Percentiles rank a stretch among this genome's conserved stretches.
These are phyloP conservation scores for Eilema sororculum DNA, from an alignment of 2,888 invertebrate species.

Conservation along the genomic window DNA sequence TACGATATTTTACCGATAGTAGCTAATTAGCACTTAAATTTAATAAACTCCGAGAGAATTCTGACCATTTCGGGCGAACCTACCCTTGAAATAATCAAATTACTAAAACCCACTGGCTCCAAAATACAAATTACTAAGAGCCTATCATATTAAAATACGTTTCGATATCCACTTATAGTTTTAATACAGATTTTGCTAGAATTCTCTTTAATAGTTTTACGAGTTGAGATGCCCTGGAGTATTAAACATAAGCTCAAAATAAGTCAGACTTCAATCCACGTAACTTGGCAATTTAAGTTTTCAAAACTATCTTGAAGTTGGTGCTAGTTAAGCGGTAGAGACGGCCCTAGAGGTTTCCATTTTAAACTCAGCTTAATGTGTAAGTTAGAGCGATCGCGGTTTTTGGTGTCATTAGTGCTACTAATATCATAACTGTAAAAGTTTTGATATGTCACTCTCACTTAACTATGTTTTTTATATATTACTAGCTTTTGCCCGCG, in stretches of 20 bases:
- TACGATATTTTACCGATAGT: not conserved
- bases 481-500: too few species aligned
- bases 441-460: too few species aligned
- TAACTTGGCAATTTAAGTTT: slow-evolving; percentile 78
- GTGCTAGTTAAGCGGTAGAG: slow-evolving; percentile 67
- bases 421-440: not conserved
- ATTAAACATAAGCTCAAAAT: slow-evolving; percentile 59
- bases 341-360: slow-evolving; percentile 60
- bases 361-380: slow-evolving; percentile 25
- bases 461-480: too few species aligned
- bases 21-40: not conserved
- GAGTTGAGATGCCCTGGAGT: slow-evolving; percentile 36
- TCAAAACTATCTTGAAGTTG: slow-evolving; percentile 72
- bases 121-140: not conserved
- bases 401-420: not conserved
- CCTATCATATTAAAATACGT: not conserved
- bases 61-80: not conserved
- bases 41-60: not conserved
- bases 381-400: slow-evolving; percentile 26
- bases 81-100: slow-evolving; percentile 12
- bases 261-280: slow-evolving; percentile 55
- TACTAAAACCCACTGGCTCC: not conserved
- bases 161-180: not conserved
- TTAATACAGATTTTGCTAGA: not conserved
- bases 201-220: slow-evolving; percentile 28